Conservation (phyloP, 2,113 vertebrate species). For the Aix galericulata region DNA sequence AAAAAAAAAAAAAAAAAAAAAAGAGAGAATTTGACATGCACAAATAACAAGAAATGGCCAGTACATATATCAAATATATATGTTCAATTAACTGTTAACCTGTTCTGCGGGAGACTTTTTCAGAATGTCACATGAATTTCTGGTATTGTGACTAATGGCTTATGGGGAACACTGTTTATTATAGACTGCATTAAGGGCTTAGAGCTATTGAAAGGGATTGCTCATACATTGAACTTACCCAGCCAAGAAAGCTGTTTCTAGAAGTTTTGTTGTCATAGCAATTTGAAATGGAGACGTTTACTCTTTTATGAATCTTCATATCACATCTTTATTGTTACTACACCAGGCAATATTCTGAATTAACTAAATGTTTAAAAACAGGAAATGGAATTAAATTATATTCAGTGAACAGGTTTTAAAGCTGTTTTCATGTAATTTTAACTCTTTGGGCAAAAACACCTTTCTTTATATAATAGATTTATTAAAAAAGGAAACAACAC, state of each 20-base stretch:
- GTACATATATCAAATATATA: conserved; percentile 51
- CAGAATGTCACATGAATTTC: conserved; percentile 73
- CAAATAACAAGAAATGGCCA: conserved; percentile 53
- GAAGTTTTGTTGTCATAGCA: conserved; percentile 38
- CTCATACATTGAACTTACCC: conserved; percentile 20
- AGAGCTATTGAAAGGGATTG: conserved; percentile 52
- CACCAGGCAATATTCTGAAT: conserved; percentile 79
- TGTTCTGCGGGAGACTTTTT: conserved; percentile 77
- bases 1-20: neutral
- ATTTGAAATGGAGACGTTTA: conserved; percentile 58
- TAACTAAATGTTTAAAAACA: conserved; percentile 70
- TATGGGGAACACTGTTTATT: conserved; percentile 65
- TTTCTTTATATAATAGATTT: conserved; percentile 79
- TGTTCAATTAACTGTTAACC: conserved; percentile 73
- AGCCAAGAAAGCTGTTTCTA: conserved; percentile 52
- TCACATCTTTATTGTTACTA: conserved; percentile 62
- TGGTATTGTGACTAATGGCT: conserved; percentile 67
- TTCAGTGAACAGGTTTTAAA: conserved; percentile 76
- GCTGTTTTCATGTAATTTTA: conserved; percentile 81
- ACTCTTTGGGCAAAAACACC: conserved; percentile 75
- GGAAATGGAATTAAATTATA: conserved; percentile 65
- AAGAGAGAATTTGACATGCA: conserved; percentile 43
- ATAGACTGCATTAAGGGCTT: conserved; percentile 55
- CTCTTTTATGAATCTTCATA: conserved; percentile 72
- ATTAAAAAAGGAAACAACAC: conserved; percentile 60